Base-by-base conservation (phyloP, 2,888 invertebrate genomes). In the Ormyrus nitidulus region DNA sequence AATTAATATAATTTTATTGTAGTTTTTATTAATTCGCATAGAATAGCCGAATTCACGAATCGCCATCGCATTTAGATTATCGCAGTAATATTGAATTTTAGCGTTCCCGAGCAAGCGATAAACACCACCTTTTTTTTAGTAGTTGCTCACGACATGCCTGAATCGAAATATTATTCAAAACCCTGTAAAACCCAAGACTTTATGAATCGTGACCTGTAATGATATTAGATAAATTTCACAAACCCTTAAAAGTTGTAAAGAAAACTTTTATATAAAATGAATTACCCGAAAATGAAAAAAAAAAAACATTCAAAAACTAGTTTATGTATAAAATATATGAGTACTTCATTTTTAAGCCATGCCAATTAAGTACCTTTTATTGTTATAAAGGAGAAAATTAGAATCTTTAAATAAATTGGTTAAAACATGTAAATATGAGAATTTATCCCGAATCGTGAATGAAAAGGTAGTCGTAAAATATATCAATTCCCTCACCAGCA, bases 21-120 rank as follows among this genome's bases (percentile, higher is more conserved):
- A 81, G 74, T 81, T 80, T 59, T 72, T 66, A 79, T 66, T 71
- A 64, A 76, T 34, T 66, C 66, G 76, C 73, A 81, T 81, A 81
- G 78, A 81, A 72, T 76, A 81, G 71, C 68, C 11, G 44, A 77
- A 76, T 51, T 66, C 78, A 81, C 78, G 13, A 72, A 76, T 48
- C 44, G 71, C 70, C 56, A 78, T 68, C 72, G 59, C 78, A 69
- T 78, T 75, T 74, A 78, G 75, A 70, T 54, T 58, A 7, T 56
- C 56, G 70, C 71, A 78, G 49, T 73, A 69, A 77, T 13, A 66
- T 74, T 71, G 54, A 51, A 58, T 62, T 68, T 64, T 69, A 69
- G 62, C 73, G 6, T 69, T 76, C 65, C 9, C 46, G 13, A 71
- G 53, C 77, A 81, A 76, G 65, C 56, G 34, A 71, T 11, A 6